Conservation (phyloP, 2,113 vertebrate genomes). For the Apeltes quadracus region DNA sequence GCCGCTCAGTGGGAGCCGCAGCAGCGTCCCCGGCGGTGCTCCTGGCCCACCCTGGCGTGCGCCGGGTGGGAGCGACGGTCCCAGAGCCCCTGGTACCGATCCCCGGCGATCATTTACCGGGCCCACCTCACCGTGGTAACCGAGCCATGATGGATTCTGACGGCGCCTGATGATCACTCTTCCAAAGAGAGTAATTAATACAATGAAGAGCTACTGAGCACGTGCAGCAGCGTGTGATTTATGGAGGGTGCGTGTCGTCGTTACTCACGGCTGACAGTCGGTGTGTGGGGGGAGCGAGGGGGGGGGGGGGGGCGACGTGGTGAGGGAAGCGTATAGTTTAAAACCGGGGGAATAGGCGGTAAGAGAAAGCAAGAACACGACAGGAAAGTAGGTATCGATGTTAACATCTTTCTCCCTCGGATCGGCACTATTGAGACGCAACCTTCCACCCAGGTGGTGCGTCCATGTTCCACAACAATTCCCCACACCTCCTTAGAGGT, state of each 20-base stretch:
- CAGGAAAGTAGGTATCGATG: conserved; percentile 11
- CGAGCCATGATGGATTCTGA: conserved; percentile 88
- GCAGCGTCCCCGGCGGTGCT: conserved; percentile 81
- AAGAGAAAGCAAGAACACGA: conserved; percentile 33
- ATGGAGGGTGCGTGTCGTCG: conserved; percentile 75
- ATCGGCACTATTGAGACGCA: conserved; percentile 23
- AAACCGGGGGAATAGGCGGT: conserved; percentile 13
- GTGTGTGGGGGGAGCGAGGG: conserved; percentile 19
- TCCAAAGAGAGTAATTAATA: conserved; percentile 96
- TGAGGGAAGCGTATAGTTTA: conserved; percentile 18
- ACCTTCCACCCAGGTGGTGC: conserved; percentile 41
- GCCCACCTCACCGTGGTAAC: conserved; percentile 81
- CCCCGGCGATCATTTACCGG: conserved; percentile 85
- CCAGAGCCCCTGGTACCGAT: conserved; percentile 75
- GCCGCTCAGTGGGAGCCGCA: conserved; percentile 72
- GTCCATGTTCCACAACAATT: conserved; percentile 45
- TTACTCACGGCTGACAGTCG: conserved; percentile 84
- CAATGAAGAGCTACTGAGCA: conserved; percentile 86
- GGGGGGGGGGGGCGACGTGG: conserved; percentile 34
- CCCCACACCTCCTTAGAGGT: conserved; percentile 25
- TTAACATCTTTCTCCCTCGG: neutral
- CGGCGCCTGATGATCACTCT: conserved; percentile 90
- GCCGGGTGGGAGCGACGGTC: conserved; percentile 75
- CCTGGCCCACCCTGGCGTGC: conserved; percentile 73
- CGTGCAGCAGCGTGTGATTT: conserved; percentile 80